A percentile compares a stretch with the other conserved stretches of the same genome.
Conservation (phyloP, 1,140 invertebrate species). For the Ips typographus region DNA sequence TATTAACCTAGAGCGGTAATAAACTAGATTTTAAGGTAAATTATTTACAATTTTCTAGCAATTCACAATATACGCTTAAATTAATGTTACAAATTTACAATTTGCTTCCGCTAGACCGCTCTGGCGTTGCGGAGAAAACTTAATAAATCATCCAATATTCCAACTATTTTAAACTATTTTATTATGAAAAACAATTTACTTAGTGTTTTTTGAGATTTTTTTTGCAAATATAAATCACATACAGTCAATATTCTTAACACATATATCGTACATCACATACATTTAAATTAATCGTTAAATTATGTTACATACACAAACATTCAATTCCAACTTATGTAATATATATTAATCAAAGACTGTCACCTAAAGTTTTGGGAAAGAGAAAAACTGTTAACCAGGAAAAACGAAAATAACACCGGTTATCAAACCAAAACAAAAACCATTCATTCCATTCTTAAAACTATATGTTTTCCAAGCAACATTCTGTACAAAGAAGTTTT, state of each 20-base stretch:
- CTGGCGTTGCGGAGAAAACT: constrained; percentile 20
- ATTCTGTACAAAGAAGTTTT: no score
- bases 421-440: no score
- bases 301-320: constrained; percentile 4
- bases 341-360: no score
- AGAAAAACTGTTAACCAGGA: no score
- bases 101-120: constrained; percentile 7
- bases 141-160: constrained; percentile 28
- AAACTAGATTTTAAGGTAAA: constrained; percentile 34
- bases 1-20: constrained; percentile 35
- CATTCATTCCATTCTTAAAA: no score
- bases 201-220: constrained; percentile 13
- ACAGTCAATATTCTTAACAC: constrained; percentile 1
- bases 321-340: not conserved
- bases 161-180: constrained; percentile 32
- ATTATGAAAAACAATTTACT: constrained; percentile 21
- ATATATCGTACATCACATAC: constrained; percentile 20
- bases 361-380: no score
- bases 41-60: constrained; percentile 35
- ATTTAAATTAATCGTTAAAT: constrained; percentile 9
- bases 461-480: no score
- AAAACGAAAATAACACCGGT: no score
- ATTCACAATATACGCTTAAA: constrained; percentile 25
- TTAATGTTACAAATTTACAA: constrained; percentile 31
- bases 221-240: constrained; percentile 12